Conservation (phyloP, 2,113 vertebrate genomes). For the Scartelaos histophorus region DNA sequence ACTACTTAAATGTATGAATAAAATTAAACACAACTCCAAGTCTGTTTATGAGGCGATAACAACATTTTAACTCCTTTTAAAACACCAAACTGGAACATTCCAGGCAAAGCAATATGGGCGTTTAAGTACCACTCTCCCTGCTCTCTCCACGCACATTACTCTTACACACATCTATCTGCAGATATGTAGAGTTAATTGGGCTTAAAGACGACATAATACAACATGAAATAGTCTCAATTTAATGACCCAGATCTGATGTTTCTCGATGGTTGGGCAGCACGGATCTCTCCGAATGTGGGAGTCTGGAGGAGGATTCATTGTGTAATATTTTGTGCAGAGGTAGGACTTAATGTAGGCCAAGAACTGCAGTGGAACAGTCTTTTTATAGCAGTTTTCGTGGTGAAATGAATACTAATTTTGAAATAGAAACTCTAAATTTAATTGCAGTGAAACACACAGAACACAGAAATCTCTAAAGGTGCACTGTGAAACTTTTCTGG, state of each 20-base stretch:
- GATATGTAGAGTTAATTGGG: not conserved
- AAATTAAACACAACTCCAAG: too few relatives aligned
- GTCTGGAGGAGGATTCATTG: slow-evolving; percentile 9
- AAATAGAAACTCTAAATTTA: not conserved
- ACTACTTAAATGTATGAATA: too few relatives aligned
- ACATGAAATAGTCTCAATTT: not conserved
- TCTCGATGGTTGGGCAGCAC: not conserved
- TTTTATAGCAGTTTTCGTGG: not conserved
- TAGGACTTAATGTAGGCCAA: not conserved
- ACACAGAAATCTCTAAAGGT: not conserved
- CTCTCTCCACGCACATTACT: not conserved
- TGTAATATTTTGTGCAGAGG: not conserved
- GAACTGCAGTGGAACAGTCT: not conserved
- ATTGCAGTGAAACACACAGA: not conserved
- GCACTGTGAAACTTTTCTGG: too few relatives aligned
- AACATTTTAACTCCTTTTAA: too few relatives aligned
- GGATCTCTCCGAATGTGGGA: not conserved
- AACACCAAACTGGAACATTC: too few relatives aligned
- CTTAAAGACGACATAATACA: too few relatives aligned
- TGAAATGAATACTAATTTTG: not conserved
- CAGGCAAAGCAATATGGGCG: too few relatives aligned
- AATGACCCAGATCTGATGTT: not conserved
- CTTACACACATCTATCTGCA: not conserved
- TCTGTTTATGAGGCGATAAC: too few relatives aligned
- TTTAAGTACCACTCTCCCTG: not conserved